Conservation (phyloP, 2,888 invertebrate species). For the Standfussiana lucernea region DNA sequence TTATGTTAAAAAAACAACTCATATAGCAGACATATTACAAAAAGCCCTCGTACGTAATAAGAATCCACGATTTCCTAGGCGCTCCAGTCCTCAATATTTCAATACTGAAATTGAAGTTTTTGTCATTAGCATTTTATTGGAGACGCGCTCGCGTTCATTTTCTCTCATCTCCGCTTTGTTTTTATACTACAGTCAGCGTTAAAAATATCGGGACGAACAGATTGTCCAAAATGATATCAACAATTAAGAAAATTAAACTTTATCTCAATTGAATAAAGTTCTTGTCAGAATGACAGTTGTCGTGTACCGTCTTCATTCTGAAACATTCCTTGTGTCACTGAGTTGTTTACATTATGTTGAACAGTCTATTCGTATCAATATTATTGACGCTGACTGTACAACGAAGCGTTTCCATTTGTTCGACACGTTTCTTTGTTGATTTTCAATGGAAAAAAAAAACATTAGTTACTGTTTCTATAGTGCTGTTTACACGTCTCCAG, state of each 20-base stretch:
- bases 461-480: not conserved
- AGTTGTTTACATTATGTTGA: no score
- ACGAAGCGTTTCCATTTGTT: slow-evolving; percentile 26
- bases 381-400: no score
- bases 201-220: no score
- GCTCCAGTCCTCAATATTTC: slow-evolving; percentile 53
- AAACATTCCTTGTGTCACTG: no score
- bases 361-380: no score
- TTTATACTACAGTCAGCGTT: no score
- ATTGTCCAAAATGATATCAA: no score
- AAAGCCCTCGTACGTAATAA: not conserved
- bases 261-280: no score
- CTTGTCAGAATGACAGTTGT: no score
- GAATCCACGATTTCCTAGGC: slow-evolving; percentile 16
- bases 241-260: no score
- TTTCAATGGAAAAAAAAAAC: slow-evolving; percentile 3
- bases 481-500: not conserved
- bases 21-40: slow-evolving; percentile 12
- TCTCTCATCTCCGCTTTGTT: slow-evolving; percentile 52
- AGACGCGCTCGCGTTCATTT: slow-evolving; percentile 14
- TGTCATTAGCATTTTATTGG: slow-evolving; percentile 65
- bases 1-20: not conserved
- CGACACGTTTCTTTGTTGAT: slow-evolving; percentile 22
- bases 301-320: no score
- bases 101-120: slow-evolving; percentile 64